These are phyloP conservation scores for Gephyroberyx darwinii DNA, from an alignment of 2,797 vertebrate genomes.

Conservation along the genomic window DNA sequence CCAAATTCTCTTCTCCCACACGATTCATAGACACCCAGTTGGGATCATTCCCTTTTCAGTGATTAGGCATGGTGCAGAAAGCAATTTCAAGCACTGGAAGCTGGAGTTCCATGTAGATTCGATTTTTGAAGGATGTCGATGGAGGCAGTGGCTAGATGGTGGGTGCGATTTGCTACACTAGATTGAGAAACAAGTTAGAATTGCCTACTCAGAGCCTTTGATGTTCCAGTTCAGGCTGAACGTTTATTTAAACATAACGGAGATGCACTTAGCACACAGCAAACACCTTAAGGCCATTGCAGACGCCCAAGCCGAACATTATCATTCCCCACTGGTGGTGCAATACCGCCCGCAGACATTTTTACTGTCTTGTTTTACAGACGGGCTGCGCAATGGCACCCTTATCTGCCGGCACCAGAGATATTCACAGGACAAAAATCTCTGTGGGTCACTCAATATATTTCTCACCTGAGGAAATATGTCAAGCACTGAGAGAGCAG, in stretches of 20 bases:
- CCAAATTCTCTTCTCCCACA: slow-evolving; percentile 69
- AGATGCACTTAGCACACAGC: slow-evolving; percentile 16
- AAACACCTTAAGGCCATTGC: slow-evolving; percentile 42
- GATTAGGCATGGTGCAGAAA: slow-evolving; percentile 68
- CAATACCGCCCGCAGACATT: slow-evolving; percentile 65
- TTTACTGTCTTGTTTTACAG: slow-evolving; percentile 77
- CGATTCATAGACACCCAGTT: slow-evolving; percentile 53
- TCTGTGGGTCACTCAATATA: slow-evolving; percentile 70
- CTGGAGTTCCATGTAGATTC: slow-evolving; percentile 58
- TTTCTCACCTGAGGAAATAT: slow-evolving; percentile 71
- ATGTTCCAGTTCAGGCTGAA: slow-evolving; percentile 56
- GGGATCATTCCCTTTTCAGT: slow-evolving; percentile 72
- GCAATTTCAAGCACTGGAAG: slow-evolving; percentile 67
- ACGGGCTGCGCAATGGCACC: slow-evolving; percentile 43
- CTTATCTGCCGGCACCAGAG: slow-evolving; percentile 72
- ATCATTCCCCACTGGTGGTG: slow-evolving; percentile 35
- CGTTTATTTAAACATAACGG: slow-evolving; percentile 60
- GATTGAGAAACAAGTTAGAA: slow-evolving; percentile 63
- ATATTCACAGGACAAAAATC: slow-evolving; percentile 70
- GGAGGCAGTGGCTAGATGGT: slow-evolving; percentile 49
- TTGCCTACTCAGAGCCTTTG: slow-evolving; percentile 56
- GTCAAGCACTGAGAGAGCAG: slow-evolving; percentile 55
- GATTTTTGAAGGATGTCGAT: slow-evolving; percentile 49
- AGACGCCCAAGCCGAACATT: slow-evolving; percentile 12
- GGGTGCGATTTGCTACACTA: slow-evolving; percentile 56